Evolutionary conservation across 2,113 vertebrate species (phyloP).

Genomic region (Tychaedon coryphoeus): DNA sequence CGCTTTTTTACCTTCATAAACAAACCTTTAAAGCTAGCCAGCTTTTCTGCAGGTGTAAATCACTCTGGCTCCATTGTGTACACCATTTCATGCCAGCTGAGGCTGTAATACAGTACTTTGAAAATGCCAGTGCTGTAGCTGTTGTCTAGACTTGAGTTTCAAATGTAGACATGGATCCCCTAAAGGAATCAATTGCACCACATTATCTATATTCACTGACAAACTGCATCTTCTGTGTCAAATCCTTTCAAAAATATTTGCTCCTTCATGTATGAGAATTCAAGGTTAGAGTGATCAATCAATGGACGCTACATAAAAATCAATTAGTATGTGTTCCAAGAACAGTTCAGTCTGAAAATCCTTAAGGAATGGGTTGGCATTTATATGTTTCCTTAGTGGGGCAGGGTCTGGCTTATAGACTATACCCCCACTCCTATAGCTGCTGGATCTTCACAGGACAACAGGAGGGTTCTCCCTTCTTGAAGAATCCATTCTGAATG

Average conservation of each 20-base stretch:
- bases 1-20: neutral
- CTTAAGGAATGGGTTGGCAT: neutral
- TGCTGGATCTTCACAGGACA: neutral
- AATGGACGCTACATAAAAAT: neutral
- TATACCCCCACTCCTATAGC: neutral
- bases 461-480: neutral
- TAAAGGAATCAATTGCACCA: neutral
- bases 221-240: neutral
- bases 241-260: neutral
- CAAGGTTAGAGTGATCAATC: neutral
- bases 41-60: slow-evolving; percentile 49
- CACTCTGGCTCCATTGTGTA: neutral
- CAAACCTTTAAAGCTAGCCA: neutral
- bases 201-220: neutral
- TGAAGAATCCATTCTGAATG: neutral
- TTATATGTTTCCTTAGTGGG: neutral
- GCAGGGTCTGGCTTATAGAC: neutral
- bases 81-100: slow-evolving; percentile 2
- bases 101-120: neutral
- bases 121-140: slow-evolving; percentile 1
- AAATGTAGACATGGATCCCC: neutral
- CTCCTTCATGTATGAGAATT: neutral
- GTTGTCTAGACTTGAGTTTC: slow-evolving; percentile 3
- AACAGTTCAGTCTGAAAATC: neutral
- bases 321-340: neutral